A percentile compares a stretch with the other conserved stretches of the same genome.
phyloP scores from a whole-genome alignment of 2,797 vertebrate species.

The Kryptolebias ocellatus region DNA sequence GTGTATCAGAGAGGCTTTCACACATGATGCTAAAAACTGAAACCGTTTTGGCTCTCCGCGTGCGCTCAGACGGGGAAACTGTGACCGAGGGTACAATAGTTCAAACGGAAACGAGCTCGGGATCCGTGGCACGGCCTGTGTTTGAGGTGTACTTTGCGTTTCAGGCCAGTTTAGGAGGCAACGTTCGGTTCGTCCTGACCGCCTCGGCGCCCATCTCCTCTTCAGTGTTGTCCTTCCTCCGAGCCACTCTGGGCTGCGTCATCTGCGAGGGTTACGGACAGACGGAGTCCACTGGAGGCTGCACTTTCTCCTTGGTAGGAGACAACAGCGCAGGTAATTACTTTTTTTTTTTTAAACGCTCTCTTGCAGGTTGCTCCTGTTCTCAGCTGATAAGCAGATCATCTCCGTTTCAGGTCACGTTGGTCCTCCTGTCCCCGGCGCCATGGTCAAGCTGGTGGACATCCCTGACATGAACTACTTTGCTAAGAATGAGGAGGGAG shows the following conservation, averaged over 20 bases:
- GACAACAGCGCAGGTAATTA: slow-evolving; percentile 82
- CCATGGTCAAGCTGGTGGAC: slow-evolving; percentile 82
- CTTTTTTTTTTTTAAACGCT: neutral
- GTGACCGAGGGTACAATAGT: slow-evolving; percentile 46
- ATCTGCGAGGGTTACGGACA: slow-evolving; percentile 87
- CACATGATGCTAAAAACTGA: slow-evolving; percentile 31
- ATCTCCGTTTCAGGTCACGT: slow-evolving; percentile 78
- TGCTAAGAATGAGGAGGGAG: slow-evolving; percentile 79
- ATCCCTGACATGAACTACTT: slow-evolving; percentile 86
- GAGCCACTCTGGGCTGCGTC: slow-evolving; percentile 83
- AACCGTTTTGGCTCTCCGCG: slow-evolving; percentile 46
- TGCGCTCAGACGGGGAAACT: slow-evolving; percentile 57
- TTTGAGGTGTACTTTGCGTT: slow-evolving; percentile 13
- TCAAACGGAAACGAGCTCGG: slow-evolving; percentile 28
- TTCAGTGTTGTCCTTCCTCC: slow-evolving; percentile 82
- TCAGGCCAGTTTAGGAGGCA: slow-evolving; percentile 82
- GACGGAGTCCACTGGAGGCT: slow-evolving; percentile 85
- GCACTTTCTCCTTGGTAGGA: slow-evolving; percentile 85
- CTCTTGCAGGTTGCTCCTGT: neutral
- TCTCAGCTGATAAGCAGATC: slow-evolving; percentile 10
- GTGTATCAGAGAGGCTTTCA: slow-evolving; percentile 50
- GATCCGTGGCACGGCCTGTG: slow-evolving; percentile 6
- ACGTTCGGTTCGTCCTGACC: slow-evolving; percentile 82
- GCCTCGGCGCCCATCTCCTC: slow-evolving; percentile 85
- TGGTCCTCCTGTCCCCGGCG: slow-evolving; percentile 82